Percentiles rank a stretch among this genome's conserved stretches.
phyloP scores from a whole-genome alignment of 37 sponge, comb jelly and placozoan species.

The Amphimedon queenslandica region DNA sequence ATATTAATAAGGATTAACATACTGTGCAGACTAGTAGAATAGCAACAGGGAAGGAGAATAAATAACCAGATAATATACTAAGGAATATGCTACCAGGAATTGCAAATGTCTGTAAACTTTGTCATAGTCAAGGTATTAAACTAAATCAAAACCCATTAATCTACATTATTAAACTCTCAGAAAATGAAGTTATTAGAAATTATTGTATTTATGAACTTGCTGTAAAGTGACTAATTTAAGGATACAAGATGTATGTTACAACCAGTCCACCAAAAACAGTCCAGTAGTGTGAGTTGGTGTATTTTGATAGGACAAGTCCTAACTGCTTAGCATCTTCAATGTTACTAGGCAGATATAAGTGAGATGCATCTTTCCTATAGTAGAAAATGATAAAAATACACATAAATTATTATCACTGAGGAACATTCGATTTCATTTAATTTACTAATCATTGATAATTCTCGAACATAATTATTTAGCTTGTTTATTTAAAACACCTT shows the following conservation, averaged over 20 bases:
- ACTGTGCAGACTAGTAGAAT: constrained; percentile 83
- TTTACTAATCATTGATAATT: no score
- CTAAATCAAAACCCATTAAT: no score
- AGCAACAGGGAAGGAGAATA: constrained; percentile 80
- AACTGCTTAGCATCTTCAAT: constrained; percentile 89
- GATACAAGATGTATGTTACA: constrained; percentile 86
- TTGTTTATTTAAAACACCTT: no score
- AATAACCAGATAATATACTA: constrained; percentile 87
- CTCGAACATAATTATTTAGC: no score
- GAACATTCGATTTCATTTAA: no score
- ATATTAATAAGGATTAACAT: constrained; percentile 12
- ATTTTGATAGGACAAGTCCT: constrained; percentile 82
- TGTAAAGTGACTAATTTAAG: no score
- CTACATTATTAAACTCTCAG: no score
- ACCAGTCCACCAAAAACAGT: constrained; percentile 60
- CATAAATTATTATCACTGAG: no score
- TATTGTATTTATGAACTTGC: no score
- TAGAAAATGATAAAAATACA: background rate
- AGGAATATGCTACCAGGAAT: constrained; percentile 96
- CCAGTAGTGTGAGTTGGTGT: constrained; percentile 81
- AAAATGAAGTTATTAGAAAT: no score
- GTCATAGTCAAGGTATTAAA: constrained; percentile 8
- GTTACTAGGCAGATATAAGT: constrained; percentile 51
- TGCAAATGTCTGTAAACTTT: constrained; percentile 90
- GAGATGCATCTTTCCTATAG: constrained; percentile 31